Base-by-base conservation (phyloP, 1,140 invertebrate genomes). In the Drosophila insularis region DNA sequence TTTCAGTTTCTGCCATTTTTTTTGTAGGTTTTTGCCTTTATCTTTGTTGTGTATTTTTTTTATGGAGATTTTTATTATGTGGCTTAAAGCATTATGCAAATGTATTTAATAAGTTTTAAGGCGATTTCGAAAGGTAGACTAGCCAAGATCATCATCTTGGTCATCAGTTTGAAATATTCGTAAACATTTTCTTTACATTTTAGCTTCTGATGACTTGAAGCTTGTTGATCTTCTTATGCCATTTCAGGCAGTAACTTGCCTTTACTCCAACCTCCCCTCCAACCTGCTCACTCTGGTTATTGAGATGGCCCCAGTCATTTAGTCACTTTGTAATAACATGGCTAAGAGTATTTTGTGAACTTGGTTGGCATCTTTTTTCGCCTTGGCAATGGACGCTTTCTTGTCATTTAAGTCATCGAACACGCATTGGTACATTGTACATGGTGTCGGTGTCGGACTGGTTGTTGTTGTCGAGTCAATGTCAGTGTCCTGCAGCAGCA, bases 371-470 rank as follows among this genome's bases (percentile, higher is more conserved):
- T 27, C 56, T 17, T 11, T 27, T 19, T 56, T 43, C 27, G 23
- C 39, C 50, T 43, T 59, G 31, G 68, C 58, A 69, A 64, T 79
- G 69, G 78, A 68, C 63, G 68, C 75, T 75, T 72, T 77, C 76
- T 81, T 90, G 89, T 90, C 89, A 89, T 86, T 90, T 90, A 87
- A 90, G 78, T 90, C 81, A 90, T 91, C 85, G 89, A 91, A 91
- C 89, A 91, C 82, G 89, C 89, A 91, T 91, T 91, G 89, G 86
- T 78, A 91, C 89, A 91, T 78, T 85, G 82, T 79, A 81, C 74
- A 84, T 39, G 67, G 77, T 80, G 78, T 71, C 78, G 66, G 66
- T 80, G 77, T 79, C 68, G 43, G 43, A 50, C 55, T 19, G 58
- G 73, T 63, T 76, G 80, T 69, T 59, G 69, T 40, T 64, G 55